Percentiles rank a stretch among this genome's conserved stretches.
Conservation (phyloP, 2,797 vertebrate genomes). For the Cuniculus paca region DNA sequence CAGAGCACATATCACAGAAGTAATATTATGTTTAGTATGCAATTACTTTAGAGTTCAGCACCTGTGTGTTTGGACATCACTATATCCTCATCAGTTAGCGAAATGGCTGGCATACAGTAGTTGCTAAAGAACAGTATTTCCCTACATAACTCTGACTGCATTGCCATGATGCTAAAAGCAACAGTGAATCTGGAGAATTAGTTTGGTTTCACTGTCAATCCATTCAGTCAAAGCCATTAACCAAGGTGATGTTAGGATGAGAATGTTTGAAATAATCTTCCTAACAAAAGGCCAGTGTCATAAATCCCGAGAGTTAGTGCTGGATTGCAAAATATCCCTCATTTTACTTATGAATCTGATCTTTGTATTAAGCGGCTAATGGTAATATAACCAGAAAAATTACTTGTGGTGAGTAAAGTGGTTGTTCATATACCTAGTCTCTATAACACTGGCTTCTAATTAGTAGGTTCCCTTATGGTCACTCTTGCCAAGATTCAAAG, state of each 20-base stretch:
- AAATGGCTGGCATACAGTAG: background rate
- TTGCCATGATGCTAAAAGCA: background rate
- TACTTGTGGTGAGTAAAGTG: background rate
- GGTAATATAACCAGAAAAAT: background rate
- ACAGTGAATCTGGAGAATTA: background rate
- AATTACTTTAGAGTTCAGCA: background rate
- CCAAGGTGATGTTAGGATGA: background rate
- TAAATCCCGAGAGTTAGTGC: slow-evolving; percentile 9
- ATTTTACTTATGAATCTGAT: slow-evolving; percentile 8
- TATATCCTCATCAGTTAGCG: background rate
- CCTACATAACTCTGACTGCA: background rate
- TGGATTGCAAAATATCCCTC: slow-evolving; percentile 25
- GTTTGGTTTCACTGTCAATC: background rate
- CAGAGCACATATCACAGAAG: background rate
- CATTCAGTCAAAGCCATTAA: slow-evolving; percentile 51
- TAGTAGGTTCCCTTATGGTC: background rate
- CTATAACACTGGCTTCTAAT: background rate
- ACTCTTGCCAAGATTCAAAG: background rate
- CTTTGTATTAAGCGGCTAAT: slow-evolving; percentile 2
- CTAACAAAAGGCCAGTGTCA: background rate
- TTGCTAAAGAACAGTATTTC: background rate
- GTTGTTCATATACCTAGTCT: background rate
- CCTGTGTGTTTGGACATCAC: background rate
- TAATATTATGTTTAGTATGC: background rate
- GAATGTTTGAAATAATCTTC: slow-evolving; percentile 43